phyloP scores from a whole-genome alignment of 2,797 vertebrate species.

The Lacerta viridis region DNA sequence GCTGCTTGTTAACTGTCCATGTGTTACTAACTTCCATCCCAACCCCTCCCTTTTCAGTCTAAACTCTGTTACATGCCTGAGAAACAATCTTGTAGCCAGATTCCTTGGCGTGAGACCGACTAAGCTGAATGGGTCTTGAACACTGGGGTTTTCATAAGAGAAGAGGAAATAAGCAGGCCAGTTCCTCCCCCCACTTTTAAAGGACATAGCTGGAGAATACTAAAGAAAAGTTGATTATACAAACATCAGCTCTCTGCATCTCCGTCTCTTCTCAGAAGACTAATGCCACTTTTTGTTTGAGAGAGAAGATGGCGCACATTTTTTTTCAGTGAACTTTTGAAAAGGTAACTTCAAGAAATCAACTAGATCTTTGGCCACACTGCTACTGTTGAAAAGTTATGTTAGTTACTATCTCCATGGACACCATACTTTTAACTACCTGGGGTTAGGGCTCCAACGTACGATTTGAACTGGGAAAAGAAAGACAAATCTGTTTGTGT shows the following conservation, averaged over 20 bases:
- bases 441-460: conserved; percentile 23
- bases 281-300: conserved; percentile 1
- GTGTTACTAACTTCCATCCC: conserved; percentile 4
- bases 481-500: conserved; percentile 37
- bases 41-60: conserved; percentile 4
- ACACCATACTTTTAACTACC: conserved; percentile 37
- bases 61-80: conserved; percentile 10
- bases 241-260: conserved; percentile 6
- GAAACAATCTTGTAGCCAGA: conserved; percentile 29
- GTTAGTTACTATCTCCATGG: neutral
- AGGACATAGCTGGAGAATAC: neutral
- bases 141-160: conserved; percentile 32
- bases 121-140: conserved; percentile 24
- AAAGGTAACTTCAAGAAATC: conserved; percentile 8
- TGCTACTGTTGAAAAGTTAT: neutral
- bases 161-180: conserved; percentile 14
- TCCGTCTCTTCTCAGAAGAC: conserved; percentile 13
- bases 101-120: neutral
- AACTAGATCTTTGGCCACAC: neutral
- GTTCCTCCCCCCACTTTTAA: neutral
- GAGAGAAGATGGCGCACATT: neutral
- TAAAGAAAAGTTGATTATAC: conserved; percentile 17
- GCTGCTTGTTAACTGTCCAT: conserved; percentile 4
- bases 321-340: neutral
- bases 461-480: conserved; percentile 23